These are phyloP conservation scores for Drosophila chauvacae DNA, from an alignment of 1,140 invertebrate genomes.

Conservation along the genomic window DNA sequence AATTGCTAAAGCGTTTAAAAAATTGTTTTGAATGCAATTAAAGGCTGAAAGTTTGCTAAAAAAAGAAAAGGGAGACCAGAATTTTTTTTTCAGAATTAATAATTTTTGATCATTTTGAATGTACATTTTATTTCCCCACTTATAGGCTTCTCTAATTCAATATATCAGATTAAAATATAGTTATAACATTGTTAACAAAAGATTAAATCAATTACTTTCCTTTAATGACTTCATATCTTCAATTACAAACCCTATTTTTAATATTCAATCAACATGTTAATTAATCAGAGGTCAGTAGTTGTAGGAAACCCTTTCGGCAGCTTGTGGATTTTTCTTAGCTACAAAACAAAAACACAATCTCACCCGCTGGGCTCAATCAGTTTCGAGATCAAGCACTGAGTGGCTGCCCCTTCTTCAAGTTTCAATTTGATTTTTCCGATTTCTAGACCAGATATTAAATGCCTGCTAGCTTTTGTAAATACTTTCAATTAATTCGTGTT, in stretches of 20 bases:
- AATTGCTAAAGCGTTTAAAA: neutral
- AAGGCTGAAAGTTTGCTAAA: no score
- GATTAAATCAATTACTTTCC: neutral
- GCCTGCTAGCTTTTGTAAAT: constrained; percentile 36
- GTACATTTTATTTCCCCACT: no score
- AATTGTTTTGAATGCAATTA: neutral
- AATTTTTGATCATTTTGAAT: no score
- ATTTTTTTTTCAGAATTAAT: no score
- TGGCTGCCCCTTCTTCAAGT: constrained; percentile 17
- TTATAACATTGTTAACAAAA: no score
- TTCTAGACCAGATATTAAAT: constrained; percentile 45
- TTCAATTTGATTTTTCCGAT: constrained; percentile 38
- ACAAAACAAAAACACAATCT: neutral
- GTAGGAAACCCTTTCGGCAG: constrained; percentile 30
- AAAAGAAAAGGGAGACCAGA: no score
- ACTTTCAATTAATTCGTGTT: constrained; percentile 68
- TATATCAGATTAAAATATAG: no score
- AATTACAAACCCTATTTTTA: no score
- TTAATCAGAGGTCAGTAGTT: constrained; percentile 30
- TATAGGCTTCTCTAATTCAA: no score
- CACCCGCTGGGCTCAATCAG: constrained; percentile 54
- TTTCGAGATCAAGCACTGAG: constrained; percentile 10
- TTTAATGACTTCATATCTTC: no score
- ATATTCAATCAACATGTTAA: constrained; percentile 27
- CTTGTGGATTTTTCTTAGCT: constrained; percentile 4